These are phyloP conservation scores for Silurus meridionalis DNA, from an alignment of 2,113 vertebrate genomes.

Conservation along the genomic window DNA sequence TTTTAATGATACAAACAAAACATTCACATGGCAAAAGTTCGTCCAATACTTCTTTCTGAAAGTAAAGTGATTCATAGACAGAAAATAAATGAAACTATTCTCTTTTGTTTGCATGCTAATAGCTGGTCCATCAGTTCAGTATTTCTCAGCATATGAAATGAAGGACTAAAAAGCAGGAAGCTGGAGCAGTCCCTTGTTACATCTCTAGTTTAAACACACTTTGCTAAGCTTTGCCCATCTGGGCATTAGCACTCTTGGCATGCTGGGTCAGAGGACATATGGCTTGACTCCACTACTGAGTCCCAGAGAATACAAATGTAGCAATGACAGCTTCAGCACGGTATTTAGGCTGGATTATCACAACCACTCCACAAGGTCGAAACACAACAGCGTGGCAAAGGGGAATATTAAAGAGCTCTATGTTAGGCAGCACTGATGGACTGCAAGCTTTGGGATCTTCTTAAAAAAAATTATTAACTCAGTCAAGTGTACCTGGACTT, in stretches of 20 bases:
- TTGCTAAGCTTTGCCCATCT: conserved; percentile 42
- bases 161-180: neutral
- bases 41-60: neutral
- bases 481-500: neutral
- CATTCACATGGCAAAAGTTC: no score
- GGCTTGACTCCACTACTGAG: conserved; percentile 35
- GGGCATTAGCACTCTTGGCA: conserved; percentile 30
- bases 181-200: conserved; percentile 14
- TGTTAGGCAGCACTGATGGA: neutral
- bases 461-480: neutral
- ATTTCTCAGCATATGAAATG: conserved; percentile 19
- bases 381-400: conserved; percentile 4
- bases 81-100: neutral
- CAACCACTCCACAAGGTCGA: conserved; percentile 7
- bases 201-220: conserved; percentile 39
- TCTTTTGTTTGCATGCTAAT: neutral
- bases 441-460: neutral
- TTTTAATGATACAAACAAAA: no score
- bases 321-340: conserved; percentile 11
- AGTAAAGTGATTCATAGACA: neutral
- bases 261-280: conserved; percentile 33
- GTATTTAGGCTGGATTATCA: conserved; percentile 21
- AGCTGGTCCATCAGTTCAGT: conserved; percentile 17
- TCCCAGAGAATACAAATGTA: conserved; percentile 5
- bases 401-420: conserved; percentile 1